Base-by-base conservation (phyloP, 2,888 invertebrate genomes). In the Petrolisthes cinctipes region DNA sequence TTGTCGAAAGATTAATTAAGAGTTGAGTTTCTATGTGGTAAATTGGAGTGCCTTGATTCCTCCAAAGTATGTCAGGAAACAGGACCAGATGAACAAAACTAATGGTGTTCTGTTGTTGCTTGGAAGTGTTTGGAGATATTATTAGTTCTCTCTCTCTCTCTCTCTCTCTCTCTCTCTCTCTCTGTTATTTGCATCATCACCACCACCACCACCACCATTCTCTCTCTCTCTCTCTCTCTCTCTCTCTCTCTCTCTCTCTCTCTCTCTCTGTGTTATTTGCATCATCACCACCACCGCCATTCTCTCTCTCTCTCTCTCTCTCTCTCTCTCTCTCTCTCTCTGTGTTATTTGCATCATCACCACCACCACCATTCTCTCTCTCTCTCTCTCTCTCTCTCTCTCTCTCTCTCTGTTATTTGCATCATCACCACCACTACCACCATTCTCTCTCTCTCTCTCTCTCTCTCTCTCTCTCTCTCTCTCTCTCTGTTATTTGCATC, bases 361-460 rank as follows among this genome's bases (percentile, higher is more conserved):
- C 78, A 17, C 17, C 17, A n/a, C 14, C n/a, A 51, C 53, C 20
- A 53, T 17, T 14, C 53, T 78, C 53, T 78, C 53, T 78, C 53
- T 78, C 53, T 75, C 75, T 75, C 75, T 75, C 75, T 75, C 51
- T 75, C 75, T 75, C 75, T 75, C 75, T 75, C 75, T 75, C 75
- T 75, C 51, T 75, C 75, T 75, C 75, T 75, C 37, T 75, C 75
- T 75, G 37, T 75, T 7, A 37, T n/a, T n/a, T n/a, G n/a, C n/a
- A n/a, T n/a, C n/a, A n/a, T n/a, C n/a, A n/a, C n/a, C n/a, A n/a
- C n/a, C n/a, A n/a, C n/a, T n/a, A n/a, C n/a, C n/a, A n/a, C n/a
- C n/a, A n/a, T n/a, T n/a, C n/a, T n/a, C n/a, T n/a, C n/a, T n/a
- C 75, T 75, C 23, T 75, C 75, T 75, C 75, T 75, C 75, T 75